Percentiles rank a stretch among this genome's conserved stretches.
These are phyloP conservation scores for Euglossa dilemma DNA, from an alignment of 1,140 invertebrate species.

Conservation along the genomic window DNA sequence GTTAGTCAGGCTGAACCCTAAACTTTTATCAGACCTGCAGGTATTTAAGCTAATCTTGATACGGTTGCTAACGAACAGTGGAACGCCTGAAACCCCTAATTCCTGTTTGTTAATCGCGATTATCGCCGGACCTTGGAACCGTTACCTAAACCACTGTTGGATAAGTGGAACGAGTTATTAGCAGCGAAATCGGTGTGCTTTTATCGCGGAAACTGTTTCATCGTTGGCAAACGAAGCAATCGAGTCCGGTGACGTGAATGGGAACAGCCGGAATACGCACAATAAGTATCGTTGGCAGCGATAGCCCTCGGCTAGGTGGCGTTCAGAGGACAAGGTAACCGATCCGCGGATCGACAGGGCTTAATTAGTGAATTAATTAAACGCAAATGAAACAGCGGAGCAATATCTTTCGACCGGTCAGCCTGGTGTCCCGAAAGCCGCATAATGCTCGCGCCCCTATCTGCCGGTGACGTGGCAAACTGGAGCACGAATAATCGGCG, in stretches of 20 bases:
- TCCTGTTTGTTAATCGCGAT: no score
- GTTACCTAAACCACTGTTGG: no score
- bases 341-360: constrained; percentile 35
- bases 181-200: background rate
- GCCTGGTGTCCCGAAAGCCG: constrained; percentile 30
- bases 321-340: constrained; percentile 13
- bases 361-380: constrained; percentile 56
- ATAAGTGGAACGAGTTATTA: background rate
- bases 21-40: no score
- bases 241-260: background rate
- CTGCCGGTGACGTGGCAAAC: constrained; percentile 50
- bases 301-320: background rate
- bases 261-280: background rate
- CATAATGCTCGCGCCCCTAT: constrained; percentile 21
- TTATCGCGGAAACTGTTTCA: background rate
- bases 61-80: no score
- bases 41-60: no score
- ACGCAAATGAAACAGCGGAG: constrained; percentile 38
- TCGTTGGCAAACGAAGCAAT: background rate
- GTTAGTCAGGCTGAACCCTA: no score
- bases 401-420: constrained; percentile 44
- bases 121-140: no score
- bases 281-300: constrained; percentile 31
- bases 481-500: constrained; percentile 52
- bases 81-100: no score